Percentiles rank a stretch among this genome's conserved stretches.
phyloP scores from a whole-genome alignment of 2,888 invertebrate genomes.

The Andricus curvator region DNA sequence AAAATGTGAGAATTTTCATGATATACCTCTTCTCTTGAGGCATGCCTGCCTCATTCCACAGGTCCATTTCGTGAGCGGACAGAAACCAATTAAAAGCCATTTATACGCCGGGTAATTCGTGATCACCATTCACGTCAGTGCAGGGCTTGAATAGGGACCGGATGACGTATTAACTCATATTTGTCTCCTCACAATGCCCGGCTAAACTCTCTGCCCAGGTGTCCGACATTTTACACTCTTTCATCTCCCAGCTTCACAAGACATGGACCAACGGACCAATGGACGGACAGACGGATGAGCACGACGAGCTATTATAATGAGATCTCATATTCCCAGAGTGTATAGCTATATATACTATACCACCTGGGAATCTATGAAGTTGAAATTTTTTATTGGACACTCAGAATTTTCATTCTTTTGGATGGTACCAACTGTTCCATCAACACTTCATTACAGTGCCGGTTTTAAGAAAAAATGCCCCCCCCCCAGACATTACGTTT shows the following conservation, averaged over 20 bases:
- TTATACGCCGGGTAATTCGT: constrained; percentile 72
- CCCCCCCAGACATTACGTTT: too few species aligned
- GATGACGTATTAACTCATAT: constrained; percentile 77
- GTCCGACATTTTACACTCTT: constrained; percentile 72
- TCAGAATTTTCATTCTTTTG: neutral
- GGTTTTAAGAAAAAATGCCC: neutral
- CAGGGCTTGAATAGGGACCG: constrained; percentile 66
- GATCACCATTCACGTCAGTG: constrained; percentile 69
- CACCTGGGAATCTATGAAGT: constrained; percentile 17
- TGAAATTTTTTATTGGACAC: constrained; percentile 2
- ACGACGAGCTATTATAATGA: constrained; percentile 64
- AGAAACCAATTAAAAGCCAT: constrained; percentile 73
- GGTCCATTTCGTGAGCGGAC: constrained; percentile 43
- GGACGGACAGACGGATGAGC: constrained; percentile 53
- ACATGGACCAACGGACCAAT: constrained; percentile 58
- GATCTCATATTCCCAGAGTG: constrained; percentile 38
- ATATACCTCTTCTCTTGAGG: neutral
- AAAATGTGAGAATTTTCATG: neutral
- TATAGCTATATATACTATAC: constrained; percentile 17
- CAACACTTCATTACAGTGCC: neutral
- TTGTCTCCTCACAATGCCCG: constrained; percentile 74
- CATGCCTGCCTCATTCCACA: neutral
- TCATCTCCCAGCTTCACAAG: constrained; percentile 63
- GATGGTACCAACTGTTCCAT: neutral
- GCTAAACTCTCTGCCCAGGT: constrained; percentile 72